A percentile compares a stretch with the other conserved stretches of the same genome.
These are phyloP conservation scores for Tauraco erythrolophus DNA, from an alignment of 2,113 vertebrate genomes.

Conservation along the genomic window DNA sequence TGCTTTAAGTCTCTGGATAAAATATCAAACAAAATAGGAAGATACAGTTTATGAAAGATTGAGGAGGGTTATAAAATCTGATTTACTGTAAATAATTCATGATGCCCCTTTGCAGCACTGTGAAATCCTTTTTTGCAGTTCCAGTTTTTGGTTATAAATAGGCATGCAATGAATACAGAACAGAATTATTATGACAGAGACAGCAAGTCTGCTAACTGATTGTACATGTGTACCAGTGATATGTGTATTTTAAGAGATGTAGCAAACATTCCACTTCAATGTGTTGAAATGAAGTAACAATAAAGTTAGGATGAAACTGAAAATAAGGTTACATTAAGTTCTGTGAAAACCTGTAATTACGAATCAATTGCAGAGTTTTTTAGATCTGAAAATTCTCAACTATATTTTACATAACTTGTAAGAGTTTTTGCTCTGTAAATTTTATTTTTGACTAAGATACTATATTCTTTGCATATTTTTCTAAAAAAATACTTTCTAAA, in stretches of 20 bases:
- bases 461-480: not conserved
- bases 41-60: constrained; percentile 60
- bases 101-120: not conserved
- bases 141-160: constrained; percentile 31
- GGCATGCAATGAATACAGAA: constrained; percentile 1
- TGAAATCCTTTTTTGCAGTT: constrained; percentile 4
- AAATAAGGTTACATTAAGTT: not conserved
- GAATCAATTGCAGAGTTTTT: not conserved
- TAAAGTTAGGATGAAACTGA: not conserved
- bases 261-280: not conserved
- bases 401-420: not conserved
- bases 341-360: not conserved
- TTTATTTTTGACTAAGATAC: not conserved
- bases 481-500: fast-evolving
- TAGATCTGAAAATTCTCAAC: not conserved
- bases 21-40: constrained; percentile 58
- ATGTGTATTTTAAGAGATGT: not conserved
- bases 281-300: not conserved
- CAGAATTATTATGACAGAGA: constrained; percentile 10
- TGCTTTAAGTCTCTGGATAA: constrained; percentile 49
- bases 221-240: not conserved
- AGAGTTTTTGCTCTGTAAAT: not conserved
- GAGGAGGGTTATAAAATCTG: constrained; percentile 58
- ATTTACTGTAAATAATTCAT: constrained; percentile 71
- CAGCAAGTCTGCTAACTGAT: not conserved